Percentiles rank a stretch among this genome's conserved stretches.
phyloP scores from a whole-genome alignment of 1,140 invertebrate genomes.

The Bombus difficillimus region DNA sequence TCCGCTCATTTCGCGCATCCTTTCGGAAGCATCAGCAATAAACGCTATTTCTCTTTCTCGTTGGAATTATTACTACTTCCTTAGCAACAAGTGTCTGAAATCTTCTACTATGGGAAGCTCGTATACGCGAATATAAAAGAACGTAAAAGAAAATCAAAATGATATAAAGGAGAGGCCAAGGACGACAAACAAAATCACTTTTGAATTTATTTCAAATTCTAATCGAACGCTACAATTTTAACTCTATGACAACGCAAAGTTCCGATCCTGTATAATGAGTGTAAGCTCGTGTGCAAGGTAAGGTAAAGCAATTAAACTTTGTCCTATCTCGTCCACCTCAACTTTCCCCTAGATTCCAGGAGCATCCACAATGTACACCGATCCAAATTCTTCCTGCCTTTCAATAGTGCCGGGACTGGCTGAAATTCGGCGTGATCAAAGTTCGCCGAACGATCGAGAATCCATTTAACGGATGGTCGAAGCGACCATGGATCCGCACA shows the following conservation, averaged over 20 bases:
- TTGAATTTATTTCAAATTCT: neutral
- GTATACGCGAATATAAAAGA: neutral
- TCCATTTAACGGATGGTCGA: constrained; percentile 14
- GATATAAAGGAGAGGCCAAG: neutral
- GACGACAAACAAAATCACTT: neutral
- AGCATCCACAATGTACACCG: constrained; percentile 13
- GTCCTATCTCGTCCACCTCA: neutral
- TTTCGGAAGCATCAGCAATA: constrained; percentile 49
- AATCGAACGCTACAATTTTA: neutral
- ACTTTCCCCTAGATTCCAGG: neutral
- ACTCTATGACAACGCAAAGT: neutral
- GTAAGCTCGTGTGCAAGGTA: neutral
- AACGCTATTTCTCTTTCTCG: constrained; percentile 27
- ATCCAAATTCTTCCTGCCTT: constrained; percentile 5
- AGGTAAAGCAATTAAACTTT: neutral
- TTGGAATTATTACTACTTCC: constrained; percentile 52
- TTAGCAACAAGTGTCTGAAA: constrained; percentile 63
- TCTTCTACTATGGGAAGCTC: neutral
- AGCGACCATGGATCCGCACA: neutral
- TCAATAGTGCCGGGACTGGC: neutral
- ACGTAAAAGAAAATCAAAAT: neutral
- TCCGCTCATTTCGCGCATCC: constrained; percentile 40
- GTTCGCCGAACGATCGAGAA: neutral
- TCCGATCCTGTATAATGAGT: neutral
- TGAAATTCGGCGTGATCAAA: constrained; percentile 4